Evolutionary conservation across 2,888 invertebrate genomes (phyloP), one percentile per base, ranked within the genome.

Genomic region (Zelleria hepariella): DNA sequence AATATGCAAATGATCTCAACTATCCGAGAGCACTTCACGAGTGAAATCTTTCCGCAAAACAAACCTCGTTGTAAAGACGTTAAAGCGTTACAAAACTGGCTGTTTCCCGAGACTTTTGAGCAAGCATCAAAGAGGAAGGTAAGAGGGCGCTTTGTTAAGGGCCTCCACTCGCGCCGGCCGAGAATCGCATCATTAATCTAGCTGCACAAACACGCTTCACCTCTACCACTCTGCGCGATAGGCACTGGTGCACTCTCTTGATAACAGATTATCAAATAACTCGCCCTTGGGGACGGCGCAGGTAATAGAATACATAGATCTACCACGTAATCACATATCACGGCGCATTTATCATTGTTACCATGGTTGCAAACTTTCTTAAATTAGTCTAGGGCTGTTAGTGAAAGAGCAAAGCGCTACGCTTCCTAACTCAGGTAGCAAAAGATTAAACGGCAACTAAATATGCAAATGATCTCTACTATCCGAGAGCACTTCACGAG

Each of bases 161-260:
- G 73, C 75, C 74, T 73, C 69, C 71, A 73, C 75, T 76, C 77
- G 78, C 76, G 70, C 68, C 26, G 42, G 21, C 24, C 23, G 15
- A 27, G 75, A 76, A 80, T 82, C 80, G 77, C 77, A 80, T 84
- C 85, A 86, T 86, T 86, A 86, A 86, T 86, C 86, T 85, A 72
- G 23, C 26, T 67, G 68, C 65, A 76, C 80, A 82, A 82, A 82
- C 82, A 82, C 77, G 10, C 4, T 21, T 20, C 21, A 51, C 51
- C 51, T 51, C 21, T 21, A n/a, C 5, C 51, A 20, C 51, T 51
- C 21, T 51, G 8, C 51, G 20, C 20, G 20, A 21, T 20, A 51
- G 8, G 51, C 20, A 51, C 21, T 8, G 21, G 21, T 51, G 51
- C 32, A 42, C 32, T 42, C 32, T 42, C 32, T 42, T 51, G 51